A percentile compares a stretch with the other conserved stretches of the same genome.
phyloP scores from a whole-genome alignment of 2,113 vertebrate genomes.

The Xiphias gladius region DNA sequence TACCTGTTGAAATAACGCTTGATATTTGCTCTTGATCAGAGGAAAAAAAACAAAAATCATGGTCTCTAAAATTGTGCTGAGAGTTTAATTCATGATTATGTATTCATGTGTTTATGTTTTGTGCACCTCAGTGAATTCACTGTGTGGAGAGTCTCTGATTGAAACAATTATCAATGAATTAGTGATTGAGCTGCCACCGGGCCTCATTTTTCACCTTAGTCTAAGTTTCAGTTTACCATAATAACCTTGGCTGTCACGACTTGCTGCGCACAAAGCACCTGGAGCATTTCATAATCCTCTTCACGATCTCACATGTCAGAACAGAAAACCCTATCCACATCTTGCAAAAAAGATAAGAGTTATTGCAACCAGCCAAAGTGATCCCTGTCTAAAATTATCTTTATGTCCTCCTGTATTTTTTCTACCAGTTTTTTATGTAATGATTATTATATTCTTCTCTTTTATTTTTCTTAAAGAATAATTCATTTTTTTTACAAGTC shows the following conservation, averaged over 20 bases:
- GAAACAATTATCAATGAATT: conserved; percentile 1
- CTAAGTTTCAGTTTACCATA: not conserved
- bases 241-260: not conserved
- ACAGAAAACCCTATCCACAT: not conserved
- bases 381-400: no score
- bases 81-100: not conserved
- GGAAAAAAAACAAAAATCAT: not conserved
- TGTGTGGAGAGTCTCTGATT: not conserved
- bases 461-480: no score
- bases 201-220: not conserved
- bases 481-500: no score
- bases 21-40: not conserved
- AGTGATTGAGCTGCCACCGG: not conserved
- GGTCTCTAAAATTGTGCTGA: not conserved
- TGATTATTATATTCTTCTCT: no score
- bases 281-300: not conserved
- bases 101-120: not conserved
- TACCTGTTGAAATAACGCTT: not conserved
- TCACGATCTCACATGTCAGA: not conserved
- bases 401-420: no score
- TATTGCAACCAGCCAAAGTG: not conserved
- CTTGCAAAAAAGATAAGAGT: not conserved
- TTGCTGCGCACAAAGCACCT: not conserved
- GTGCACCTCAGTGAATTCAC: not conserved
- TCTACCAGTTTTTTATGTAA: no score